phyloP scores from a whole-genome alignment of 2,888 invertebrate genomes.

The Lysandra coridon region DNA sequence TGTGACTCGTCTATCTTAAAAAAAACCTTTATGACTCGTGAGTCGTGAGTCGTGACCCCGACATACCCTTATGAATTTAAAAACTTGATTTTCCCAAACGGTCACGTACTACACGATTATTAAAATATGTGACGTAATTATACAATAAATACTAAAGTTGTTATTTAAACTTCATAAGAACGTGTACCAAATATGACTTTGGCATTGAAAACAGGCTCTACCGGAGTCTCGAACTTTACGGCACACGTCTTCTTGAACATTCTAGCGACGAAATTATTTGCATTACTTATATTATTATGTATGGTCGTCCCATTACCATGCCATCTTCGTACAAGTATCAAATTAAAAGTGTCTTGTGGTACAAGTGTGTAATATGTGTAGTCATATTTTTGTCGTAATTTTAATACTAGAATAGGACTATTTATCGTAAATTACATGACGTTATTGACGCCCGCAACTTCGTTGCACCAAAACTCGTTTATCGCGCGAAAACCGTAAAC shows the following conservation, averaged over 20 bases:
- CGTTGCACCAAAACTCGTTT: too few relatives aligned
- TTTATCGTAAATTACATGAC: too few relatives aligned
- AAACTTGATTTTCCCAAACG: neutral
- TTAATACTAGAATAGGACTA: too few relatives aligned
- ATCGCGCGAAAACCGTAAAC: too few relatives aligned
- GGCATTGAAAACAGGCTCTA: constrained; percentile 28
- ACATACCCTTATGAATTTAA: neutral
- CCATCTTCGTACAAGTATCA: neutral
- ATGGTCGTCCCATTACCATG: neutral
- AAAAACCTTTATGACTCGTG: too few relatives aligned
- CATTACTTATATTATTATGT: neutral
- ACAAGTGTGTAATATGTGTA: too few relatives aligned
- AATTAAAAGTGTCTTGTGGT: neutral
- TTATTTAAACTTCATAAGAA: neutral
- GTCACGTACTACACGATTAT: neutral
- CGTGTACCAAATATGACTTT: constrained; percentile 7
- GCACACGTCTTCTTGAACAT: neutral
- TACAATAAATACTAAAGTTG: neutral
- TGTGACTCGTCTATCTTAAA: too few relatives aligned
- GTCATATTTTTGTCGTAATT: too few relatives aligned
- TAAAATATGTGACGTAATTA: neutral
- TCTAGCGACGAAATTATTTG: neutral
- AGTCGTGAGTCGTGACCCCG: too few relatives aligned
- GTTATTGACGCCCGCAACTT: too few relatives aligned
- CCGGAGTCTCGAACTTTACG: constrained; percentile 10